Evolutionary conservation across 2,113 vertebrate genomes (phyloP), one percentile per base, ranked within the genome.

Genomic region (Periophthalmus modestus): DNA sequence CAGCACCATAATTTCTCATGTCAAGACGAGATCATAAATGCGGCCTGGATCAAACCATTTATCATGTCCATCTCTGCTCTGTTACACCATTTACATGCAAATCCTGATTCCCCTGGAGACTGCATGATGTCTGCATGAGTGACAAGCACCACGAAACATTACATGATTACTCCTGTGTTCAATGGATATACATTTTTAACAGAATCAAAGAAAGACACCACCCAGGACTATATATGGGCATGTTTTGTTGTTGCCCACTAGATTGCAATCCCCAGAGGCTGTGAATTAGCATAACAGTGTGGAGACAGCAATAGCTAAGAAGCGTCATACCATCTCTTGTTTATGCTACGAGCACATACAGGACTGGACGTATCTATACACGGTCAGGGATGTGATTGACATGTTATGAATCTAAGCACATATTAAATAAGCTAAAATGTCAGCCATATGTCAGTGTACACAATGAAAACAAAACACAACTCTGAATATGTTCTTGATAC

Each of bases 1-100:
- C 71, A 71, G 34, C 61, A 36, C 54, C 77, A 66, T 74, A 68
- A 80, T 74, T 76, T 58, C 19, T 18, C 47, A 33, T 73, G 54
- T 59, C 67, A 36, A 63, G 21, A 65, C 58, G 43, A 77, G 18
- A 61, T 74, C 39, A 82, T 72, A 72, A 75, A 61, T 21, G 10
- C 50, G 58, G 9, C 43, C 66, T 69, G 5, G 69, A 74, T 78
- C 70, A 73, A 78, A 54, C 73, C 57, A 50, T 66, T 61, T 55
- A 21, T 24, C 54, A 15, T n/a, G 58, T 24, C 46, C 59, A 62
- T 66, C 18, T 69, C 58, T 66, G 36, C 14, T 13, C 48, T 14
- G n/a, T 47, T 69, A 54, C 63, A 11, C 19, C 36, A 71, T 70
- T 62, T 39, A 59, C 52, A 62, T 33, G 65, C 33, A 46, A 65